Conservation (phyloP, 2,888 invertebrate genomes). For the Gonocerus acuteangulatus region DNA sequence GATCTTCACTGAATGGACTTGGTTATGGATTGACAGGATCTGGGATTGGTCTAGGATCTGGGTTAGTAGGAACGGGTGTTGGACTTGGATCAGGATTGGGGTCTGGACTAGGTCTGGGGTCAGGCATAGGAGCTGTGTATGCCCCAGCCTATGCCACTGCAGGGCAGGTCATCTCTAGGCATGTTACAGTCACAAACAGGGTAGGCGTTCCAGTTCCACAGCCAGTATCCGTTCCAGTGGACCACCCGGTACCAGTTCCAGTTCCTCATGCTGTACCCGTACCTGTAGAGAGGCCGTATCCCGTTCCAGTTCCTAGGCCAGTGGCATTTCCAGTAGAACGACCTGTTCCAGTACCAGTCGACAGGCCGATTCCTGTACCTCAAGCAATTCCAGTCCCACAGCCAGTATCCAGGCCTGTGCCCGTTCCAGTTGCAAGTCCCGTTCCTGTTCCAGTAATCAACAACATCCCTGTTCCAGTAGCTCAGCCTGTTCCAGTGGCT, state of each 20-base stretch:
- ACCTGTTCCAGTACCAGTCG: slow-evolving; percentile 42
- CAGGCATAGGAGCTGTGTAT: neutral
- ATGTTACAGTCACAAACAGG: slow-evolving; percentile 29
- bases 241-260: slow-evolving; percentile 38
- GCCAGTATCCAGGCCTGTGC: slow-evolving; percentile 48
- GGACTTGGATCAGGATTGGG: neutral
- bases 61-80: neutral
- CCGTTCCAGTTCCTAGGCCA: slow-evolving; percentile 34
- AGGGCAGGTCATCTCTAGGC: slow-evolving; percentile 25
- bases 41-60: slow-evolving; percentile 14
- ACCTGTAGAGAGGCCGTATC: slow-evolving; percentile 37
- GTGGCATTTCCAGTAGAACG: slow-evolving; percentile 49
- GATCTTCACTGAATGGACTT: neutral
- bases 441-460: slow-evolving; percentile 45
- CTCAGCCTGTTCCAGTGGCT: slow-evolving; percentile 35
- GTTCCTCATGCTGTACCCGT: slow-evolving; percentile 37
- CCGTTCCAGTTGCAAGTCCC: slow-evolving; percentile 46
- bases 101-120: neutral
- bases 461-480: slow-evolving; percentile 49
- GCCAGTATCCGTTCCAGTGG: slow-evolving; percentile 40
- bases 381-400: slow-evolving; percentile 49
- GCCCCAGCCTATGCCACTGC: neutral
- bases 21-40: neutral
- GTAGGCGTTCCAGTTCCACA: slow-evolving; percentile 37
- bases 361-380: slow-evolving; percentile 44